phyloP scores from a whole-genome alignment of 92 coral and sea anemone genomes.

The Zoanthus sansibaricus region DNA sequence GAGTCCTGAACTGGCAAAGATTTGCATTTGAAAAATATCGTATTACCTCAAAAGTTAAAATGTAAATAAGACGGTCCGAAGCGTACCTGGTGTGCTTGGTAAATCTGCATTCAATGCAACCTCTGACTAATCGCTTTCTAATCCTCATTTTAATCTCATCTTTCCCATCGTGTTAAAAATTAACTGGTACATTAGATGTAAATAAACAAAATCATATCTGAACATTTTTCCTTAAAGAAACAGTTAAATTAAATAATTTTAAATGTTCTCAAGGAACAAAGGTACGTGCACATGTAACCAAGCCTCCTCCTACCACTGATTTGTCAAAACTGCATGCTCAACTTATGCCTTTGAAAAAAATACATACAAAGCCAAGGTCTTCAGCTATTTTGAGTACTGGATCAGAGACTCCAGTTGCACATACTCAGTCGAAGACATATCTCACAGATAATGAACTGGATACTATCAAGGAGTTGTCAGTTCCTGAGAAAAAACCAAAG shows the following conservation, averaged over 20 bases:
- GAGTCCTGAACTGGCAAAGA: too few species aligned
- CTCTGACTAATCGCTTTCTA: too few species aligned
- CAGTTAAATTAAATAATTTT: neutral
- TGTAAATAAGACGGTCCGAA: too few species aligned
- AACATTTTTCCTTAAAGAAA: neutral
- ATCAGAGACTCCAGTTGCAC: neutral
- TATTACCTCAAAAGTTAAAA: too few species aligned
- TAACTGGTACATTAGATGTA: too few species aligned
- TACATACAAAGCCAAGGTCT: neutral
- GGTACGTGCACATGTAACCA: conserved; percentile 37
- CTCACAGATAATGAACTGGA: conserved; percentile 7
- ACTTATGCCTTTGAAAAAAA: neutral
- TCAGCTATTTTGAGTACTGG: neutral
- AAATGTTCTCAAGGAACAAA: conserved; percentile 19
- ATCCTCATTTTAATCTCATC: too few species aligned
- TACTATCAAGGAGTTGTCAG: conserved; percentile 19
- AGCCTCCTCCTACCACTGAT: conserved; percentile 12
- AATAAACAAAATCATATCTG: neutral
- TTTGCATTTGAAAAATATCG: too few species aligned
- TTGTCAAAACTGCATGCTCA: conserved; percentile 21
- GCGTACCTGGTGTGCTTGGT: too few species aligned
- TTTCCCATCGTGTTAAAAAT: too few species aligned
- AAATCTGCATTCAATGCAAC: too few species aligned
- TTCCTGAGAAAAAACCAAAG: neutral
- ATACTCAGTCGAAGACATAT: conserved; percentile 21